Conservation (phyloP, 2,888 invertebrate genomes). For the Linnaemya tessellans region DNA sequence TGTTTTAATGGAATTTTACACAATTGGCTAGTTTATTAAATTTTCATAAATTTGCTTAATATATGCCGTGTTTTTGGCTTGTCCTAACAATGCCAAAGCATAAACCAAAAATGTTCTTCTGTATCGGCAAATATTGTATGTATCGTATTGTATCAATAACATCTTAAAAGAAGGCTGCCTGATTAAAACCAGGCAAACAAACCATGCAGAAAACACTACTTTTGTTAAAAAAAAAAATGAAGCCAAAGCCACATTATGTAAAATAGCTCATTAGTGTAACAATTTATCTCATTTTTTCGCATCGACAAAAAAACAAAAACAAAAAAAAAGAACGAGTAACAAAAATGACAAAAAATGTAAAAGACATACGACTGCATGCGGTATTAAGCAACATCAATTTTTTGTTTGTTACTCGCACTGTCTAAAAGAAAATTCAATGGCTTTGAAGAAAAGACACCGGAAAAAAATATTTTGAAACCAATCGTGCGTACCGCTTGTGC, state of each 20-base stretch:
- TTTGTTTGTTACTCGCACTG: background rate
- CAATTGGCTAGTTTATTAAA: background rate
- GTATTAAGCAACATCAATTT: conserved; percentile 48
- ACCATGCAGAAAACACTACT: background rate
- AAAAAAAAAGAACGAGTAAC: background rate
- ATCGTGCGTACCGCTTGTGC: conserved; percentile 66
- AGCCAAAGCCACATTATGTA: conserved; percentile 67
- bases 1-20: conserved; percentile 3
- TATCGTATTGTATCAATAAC: conserved; percentile 46
- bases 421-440: conserved; percentile 32
- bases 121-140: conserved; percentile 46
- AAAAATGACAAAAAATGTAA: conserved; percentile 66
- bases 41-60: conserved; percentile 12
- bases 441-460: conserved; percentile 21
- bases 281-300: conserved; percentile 65
- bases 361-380: conserved; percentile 13
- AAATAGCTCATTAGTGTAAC: conserved; percentile 72
- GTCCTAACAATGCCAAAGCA: background rate
- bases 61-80: conserved; percentile 15
- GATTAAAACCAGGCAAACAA: conserved; percentile 14
- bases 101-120: conserved; percentile 1
- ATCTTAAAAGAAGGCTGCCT: conserved; percentile 35
- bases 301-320: background rate
- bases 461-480: conserved; percentile 63
- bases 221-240: conserved; percentile 24